A percentile compares a stretch with the other conserved stretches of the same genome.
Evolutionary conservation across 2,797 vertebrate genomes (phyloP).

Genomic region (Falco rusticolus): DNA sequence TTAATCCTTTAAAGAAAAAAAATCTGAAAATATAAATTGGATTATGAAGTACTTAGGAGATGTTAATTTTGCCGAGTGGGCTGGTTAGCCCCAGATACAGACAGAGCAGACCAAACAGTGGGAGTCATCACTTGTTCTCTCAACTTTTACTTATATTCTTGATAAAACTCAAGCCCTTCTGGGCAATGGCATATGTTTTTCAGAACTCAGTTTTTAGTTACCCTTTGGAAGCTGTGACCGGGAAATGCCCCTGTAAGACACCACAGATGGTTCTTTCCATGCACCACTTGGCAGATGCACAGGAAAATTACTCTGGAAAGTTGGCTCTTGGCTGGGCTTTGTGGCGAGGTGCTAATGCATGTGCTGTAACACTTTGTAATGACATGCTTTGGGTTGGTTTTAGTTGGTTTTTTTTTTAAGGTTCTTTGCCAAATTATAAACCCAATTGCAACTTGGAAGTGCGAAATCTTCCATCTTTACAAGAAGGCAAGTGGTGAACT

Average conservation of each 20-base stretch:
- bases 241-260: conserved; percentile 22
- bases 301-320: conserved; percentile 52
- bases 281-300: conserved; percentile 18
- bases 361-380: conserved; percentile 25
- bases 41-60: not conserved
- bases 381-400: not conserved
- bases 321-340: conserved; percentile 34
- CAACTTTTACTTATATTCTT: not conserved
- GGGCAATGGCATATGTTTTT: not conserved
- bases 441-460: conserved; percentile 22
- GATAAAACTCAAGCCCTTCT: not conserved
- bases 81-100: conserved; percentile 28
- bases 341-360: not conserved
- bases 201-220: conserved; percentile 2
- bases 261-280: conserved; percentile 38
- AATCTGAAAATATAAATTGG: not conserved
- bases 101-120: not conserved
- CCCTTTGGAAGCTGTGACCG: conserved; percentile 37
- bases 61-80: not conserved
- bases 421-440: conserved; percentile 57
- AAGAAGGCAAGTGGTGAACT: not conserved
- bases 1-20: not conserved
- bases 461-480: conserved; percentile 9
- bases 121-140: not conserved
- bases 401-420: not conserved